phyloP scores from a whole-genome alignment of 1,140 invertebrate genomes.

The Spodoptera litura region DNA sequence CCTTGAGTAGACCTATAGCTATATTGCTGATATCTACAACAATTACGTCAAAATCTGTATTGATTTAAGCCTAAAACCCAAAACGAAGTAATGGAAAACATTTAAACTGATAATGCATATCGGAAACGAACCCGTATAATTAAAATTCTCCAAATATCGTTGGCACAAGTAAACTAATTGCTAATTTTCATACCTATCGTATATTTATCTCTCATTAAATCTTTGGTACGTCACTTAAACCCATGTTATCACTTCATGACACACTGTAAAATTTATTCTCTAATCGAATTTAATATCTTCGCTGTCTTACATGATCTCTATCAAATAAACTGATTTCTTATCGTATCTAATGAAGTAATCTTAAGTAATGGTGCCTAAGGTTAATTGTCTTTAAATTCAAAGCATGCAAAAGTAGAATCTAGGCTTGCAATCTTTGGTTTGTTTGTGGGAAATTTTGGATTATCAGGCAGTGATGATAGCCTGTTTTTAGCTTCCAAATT shows the following conservation, averaged over 20 bases:
- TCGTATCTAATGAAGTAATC: neutral
- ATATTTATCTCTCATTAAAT: neutral
- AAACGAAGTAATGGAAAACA: neutral
- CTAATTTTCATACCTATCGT: conserved; percentile 9
- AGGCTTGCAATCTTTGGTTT: neutral
- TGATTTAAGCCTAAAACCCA: too few species aligned
- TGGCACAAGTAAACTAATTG: neutral
- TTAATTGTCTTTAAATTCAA: neutral
- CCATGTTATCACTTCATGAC: conserved; percentile 5
- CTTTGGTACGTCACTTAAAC: neutral
- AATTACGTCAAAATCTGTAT: too few species aligned
- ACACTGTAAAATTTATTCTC: conserved; percentile 14
- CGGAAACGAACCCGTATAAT: neutral
- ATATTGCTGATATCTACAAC: too few species aligned
- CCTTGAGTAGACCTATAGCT: too few species aligned
- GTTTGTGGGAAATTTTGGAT: too few species aligned
- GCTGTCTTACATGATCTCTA: conserved; percentile 21
- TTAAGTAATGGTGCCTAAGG: conserved; percentile 5
- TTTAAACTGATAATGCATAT: neutral
- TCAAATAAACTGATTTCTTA: conserved; percentile 4
- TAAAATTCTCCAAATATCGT: neutral
- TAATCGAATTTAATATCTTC: conserved; percentile 17
- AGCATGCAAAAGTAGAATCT: neutral
- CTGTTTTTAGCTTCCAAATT: too few species aligned
- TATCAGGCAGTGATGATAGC: too few species aligned